Evolutionary conservation across 1,140 invertebrate genomes (phyloP), one percentile per base, ranked within the genome.

Genomic region (Microplitis demolitor): DNA sequence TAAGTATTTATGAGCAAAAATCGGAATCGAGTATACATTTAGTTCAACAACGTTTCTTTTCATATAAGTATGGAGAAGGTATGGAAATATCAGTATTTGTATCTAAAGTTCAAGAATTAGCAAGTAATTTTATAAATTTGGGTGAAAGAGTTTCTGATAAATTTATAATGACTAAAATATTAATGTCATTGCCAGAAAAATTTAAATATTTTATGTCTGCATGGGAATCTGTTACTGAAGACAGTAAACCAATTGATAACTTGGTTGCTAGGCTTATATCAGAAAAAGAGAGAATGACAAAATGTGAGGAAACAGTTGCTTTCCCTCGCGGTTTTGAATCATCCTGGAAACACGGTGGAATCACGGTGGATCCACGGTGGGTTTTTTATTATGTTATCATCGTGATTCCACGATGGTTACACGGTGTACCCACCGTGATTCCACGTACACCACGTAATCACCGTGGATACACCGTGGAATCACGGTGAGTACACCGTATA

Each of bases 1-100:
- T 66, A 0, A 74, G 77, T 34, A 73, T 86, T 0, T 84, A 85
- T 60, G 85, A 86, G 54, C 80, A 85, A 31, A 84, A 81, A 75
- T 79, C 81, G 0, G 79, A 84, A 64, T 76, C 78, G 0, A 83
- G 71, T 34, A 71, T 83, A 0, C 81, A 86, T 58, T 75, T 84
- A 16, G 54, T 84, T 5, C 78, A 84, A 53, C 77, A 86, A 72
- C 58, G 78, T 16, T 85, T 81, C 72, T 85, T 77, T 61, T 61
- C 58, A 35, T 72, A 71, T 13, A 72, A 71, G 13, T 80, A 75
- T 39, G 72, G 77, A 14, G 69, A 62, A 11, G 64, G 33, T 13
- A 73, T 78, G n/a, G 56, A 62, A 50, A 74, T 80, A 33, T 67
- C 74, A 2, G 24, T 62, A 37, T 73, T 76, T 53, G 76, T 80